Evolutionary conservation across 2,113 vertebrate genomes (phyloP).

Genomic region (Sturnus vulgaris): DNA sequence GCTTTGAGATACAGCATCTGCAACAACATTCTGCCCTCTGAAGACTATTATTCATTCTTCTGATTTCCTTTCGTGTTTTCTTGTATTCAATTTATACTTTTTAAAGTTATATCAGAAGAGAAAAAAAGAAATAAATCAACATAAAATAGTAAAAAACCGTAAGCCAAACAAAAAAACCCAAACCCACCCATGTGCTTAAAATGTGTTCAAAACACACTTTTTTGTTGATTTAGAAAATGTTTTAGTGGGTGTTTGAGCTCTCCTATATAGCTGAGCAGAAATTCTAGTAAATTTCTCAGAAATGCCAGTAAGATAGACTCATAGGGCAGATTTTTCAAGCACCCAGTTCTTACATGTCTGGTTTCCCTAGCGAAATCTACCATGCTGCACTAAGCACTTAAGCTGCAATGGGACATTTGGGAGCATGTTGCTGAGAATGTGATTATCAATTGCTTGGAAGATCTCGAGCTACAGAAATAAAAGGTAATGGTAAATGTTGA

Average conservation of each 20-base stretch:
- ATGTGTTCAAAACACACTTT: not conserved
- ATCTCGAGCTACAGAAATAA: not conserved
- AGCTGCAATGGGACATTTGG: not conserved
- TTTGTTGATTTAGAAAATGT: not conserved
- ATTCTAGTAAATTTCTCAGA: not conserved
- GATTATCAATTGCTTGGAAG: constrained; percentile 22
- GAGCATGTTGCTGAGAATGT: not conserved
- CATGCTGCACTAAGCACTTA: not conserved
- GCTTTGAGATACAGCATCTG: not conserved
- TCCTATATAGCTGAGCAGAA: not conserved
- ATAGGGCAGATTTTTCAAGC: not conserved
- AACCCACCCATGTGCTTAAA: not conserved
- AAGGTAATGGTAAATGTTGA: not conserved
- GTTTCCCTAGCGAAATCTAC: not conserved
- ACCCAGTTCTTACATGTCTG: not conserved
- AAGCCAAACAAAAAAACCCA: not conserved
- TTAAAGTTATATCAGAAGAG: not conserved
- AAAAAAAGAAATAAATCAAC: not conserved
- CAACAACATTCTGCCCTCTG: not conserved
- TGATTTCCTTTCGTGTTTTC: not conserved
- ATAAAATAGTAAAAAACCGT: not conserved
- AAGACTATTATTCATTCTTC: not conserved
- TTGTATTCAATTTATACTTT: not conserved
- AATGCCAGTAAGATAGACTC: not conserved
- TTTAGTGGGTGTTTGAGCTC: not conserved